Evolutionary conservation across 2,113 vertebrate genomes (phyloP).

Genomic region (Bostrychus sinensis): DNA sequence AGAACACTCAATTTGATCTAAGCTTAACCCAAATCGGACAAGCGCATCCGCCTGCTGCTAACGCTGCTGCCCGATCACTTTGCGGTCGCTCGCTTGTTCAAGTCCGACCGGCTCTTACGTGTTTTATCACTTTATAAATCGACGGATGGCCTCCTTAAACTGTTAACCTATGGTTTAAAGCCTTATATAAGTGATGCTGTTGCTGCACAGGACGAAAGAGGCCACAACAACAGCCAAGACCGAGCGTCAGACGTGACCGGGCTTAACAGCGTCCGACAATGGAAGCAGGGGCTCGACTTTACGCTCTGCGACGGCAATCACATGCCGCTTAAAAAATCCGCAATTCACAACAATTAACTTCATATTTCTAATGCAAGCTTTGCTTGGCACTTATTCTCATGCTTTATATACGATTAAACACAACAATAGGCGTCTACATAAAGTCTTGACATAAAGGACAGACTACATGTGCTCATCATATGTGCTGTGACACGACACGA

Average conservation of each 20-base stretch:
- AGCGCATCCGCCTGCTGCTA: conserved; percentile 53
- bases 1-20: conserved; percentile 67
- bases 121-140: conserved; percentile 25
- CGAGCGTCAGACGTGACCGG: conserved; percentile 61
- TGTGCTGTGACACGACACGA: neutral
- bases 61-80: conserved; percentile 56
- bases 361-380: fast-evolving
- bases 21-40: conserved; percentile 73
- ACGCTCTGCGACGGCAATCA: conserved; percentile 61
- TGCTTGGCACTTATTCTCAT: neutral
- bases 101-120: conserved; percentile 22
- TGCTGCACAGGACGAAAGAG: conserved; percentile 35
- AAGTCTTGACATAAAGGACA: conserved; percentile 34
- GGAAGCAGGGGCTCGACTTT: conserved; percentile 63
- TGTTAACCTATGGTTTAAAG: conserved; percentile 6
- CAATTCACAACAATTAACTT: neutral
- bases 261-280: conserved; percentile 64
- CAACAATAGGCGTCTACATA: conserved; percentile 23
- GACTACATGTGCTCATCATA: conserved; percentile 1
- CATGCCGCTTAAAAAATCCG: conserved; percentile 17
- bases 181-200: conserved; percentile 1
- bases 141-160: neutral
- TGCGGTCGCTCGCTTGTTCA: conserved; percentile 54
- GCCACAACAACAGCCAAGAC: conserved; percentile 38
- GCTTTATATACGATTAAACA: conserved; percentile 18